Evolutionary conservation across 2,888 invertebrate species (phyloP).

Genomic region (Itoplectis maculator): DNA sequence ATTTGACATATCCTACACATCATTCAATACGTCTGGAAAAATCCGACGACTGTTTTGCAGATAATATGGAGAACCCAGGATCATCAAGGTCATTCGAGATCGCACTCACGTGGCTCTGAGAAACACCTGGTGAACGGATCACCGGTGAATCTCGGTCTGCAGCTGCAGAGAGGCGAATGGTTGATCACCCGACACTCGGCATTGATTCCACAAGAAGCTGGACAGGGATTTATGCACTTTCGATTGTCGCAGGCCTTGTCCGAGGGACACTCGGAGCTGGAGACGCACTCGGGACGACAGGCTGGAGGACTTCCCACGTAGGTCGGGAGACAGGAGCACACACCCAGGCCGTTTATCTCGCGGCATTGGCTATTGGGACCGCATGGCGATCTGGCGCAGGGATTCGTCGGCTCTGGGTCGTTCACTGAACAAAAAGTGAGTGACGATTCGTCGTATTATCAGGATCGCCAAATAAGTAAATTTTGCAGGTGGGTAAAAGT

Average conservation of each 20-base stretch:
- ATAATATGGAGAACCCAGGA: background rate
- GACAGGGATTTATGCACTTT: conserved; percentile 90
- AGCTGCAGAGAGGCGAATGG: conserved; percentile 87
- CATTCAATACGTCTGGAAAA: background rate
- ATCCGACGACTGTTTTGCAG: too few species aligned
- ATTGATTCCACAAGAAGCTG: conserved; percentile 86
- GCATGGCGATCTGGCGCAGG: conserved; percentile 85
- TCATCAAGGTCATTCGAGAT: background rate
- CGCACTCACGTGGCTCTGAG: conserved; percentile 84
- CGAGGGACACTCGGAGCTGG: conserved; percentile 89
- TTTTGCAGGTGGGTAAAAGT: background rate
- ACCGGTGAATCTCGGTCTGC: conserved; percentile 88
- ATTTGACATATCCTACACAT: background rate
- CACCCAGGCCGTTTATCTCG: conserved; percentile 85
- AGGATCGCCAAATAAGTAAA: background rate
- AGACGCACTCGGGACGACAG: conserved; percentile 92
- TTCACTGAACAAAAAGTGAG: conserved; percentile 63
- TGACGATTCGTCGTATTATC: background rate
- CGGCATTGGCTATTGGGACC: conserved; percentile 87
- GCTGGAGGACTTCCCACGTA: conserved; percentile 92
- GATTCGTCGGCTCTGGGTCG: conserved; percentile 69
- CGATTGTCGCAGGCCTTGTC: conserved; percentile 91
- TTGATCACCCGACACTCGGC: conserved; percentile 86
- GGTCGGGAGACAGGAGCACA: conserved; percentile 91
- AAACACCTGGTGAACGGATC: conserved; percentile 88